phyloP scores from a whole-genome alignment of 2,888 invertebrate genomes.

The Nomada ruficornis region DNA sequence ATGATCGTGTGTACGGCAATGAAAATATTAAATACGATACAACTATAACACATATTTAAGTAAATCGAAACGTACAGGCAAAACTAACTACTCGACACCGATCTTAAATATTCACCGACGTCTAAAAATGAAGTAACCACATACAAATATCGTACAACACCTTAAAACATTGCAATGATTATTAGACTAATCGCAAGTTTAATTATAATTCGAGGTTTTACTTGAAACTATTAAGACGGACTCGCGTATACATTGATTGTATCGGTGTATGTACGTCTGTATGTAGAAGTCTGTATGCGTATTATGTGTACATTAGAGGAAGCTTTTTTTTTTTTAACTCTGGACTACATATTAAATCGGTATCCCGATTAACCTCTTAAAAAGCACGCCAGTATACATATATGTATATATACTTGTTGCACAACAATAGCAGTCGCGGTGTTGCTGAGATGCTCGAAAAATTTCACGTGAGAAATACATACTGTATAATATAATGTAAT shows the following conservation, averaged over 20 bases:
- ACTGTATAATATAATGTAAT: conserved; percentile 45
- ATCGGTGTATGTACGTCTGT: conserved; percentile 7
- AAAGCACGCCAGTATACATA: conserved; percentile 50
- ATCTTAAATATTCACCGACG: not conserved
- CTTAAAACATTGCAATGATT: not conserved
- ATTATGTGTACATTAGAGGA: conserved; percentile 32
- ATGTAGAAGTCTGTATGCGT: not conserved
- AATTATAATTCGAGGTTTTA: conserved; percentile 28
- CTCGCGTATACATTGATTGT: conserved; percentile 13
- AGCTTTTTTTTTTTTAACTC: conserved; percentile 49
- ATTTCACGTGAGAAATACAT: conserved; percentile 52
- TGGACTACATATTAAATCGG: conserved; percentile 52
- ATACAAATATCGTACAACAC: conserved; percentile 10
- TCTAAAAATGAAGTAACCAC: not conserved
- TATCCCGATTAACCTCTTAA: conserved; percentile 68
- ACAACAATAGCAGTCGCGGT: conserved; percentile 49
- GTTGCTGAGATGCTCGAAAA: conserved; percentile 39
- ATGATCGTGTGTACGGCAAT: conserved; percentile 22
- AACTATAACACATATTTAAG: conserved; percentile 10
- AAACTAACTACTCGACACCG: conserved; percentile 24
- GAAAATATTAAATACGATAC: conserved; percentile 24
- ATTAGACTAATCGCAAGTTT: not conserved
- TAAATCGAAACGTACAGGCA: conserved; percentile 16
- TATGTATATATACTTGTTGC: conserved; percentile 27
- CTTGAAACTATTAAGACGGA: conserved; percentile 20